Base-by-base conservation (phyloP, 2,888 invertebrate genomes). In the Mimumesa dahlbomi region DNA sequence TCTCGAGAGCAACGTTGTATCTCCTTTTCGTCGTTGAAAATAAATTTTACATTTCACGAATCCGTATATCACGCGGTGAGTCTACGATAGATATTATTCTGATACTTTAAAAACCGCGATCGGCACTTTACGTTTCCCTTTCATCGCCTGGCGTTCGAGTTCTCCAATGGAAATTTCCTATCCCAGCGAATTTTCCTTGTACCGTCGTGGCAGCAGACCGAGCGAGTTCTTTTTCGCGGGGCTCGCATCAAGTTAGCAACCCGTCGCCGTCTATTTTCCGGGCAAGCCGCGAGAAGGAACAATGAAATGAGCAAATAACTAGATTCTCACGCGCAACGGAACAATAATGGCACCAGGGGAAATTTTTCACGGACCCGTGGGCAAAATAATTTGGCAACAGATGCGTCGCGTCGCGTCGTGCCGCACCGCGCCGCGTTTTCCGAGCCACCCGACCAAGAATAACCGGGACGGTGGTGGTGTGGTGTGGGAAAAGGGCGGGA, bases 351-450 rank as follows among this genome's bases (percentile, higher is more conserved):
- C 85, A 83, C 74, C 80, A 73, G 82, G 83, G 80, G 79, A 81
- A 85, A 88, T 89, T 89, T 89, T 89, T 89, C 86, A 89, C 88
- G 86, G 86, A 78, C 84, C 84, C 84, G 83, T 88, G 87, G 86
- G 85, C 87, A 87, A 89, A 89, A 89, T 89, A 89, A 89, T 89
- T 89, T 89, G 89, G 88, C 87, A 86, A 88, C 89, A 89, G 89
- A 89, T 89, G 89, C 87, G 84, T 77, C 82, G 85, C 85, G 82
- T 81, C 84, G 85, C n/a, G n/a, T n/a, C n/a, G n/a, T n/a, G n/a
- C n/a, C n/a, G 89, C 87, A 83, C 76, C 82, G 85, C 85, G 82
- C 80, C 84, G 85, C 82, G 81, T 86, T 87, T 88, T 83, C 85
- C 85, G 85, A 87, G 80, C 80, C 87, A 88, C 76, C 87, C 88